Base-by-base conservation (phyloP, 1,140 invertebrate genomes). In the Artemia franciscana region DNA sequence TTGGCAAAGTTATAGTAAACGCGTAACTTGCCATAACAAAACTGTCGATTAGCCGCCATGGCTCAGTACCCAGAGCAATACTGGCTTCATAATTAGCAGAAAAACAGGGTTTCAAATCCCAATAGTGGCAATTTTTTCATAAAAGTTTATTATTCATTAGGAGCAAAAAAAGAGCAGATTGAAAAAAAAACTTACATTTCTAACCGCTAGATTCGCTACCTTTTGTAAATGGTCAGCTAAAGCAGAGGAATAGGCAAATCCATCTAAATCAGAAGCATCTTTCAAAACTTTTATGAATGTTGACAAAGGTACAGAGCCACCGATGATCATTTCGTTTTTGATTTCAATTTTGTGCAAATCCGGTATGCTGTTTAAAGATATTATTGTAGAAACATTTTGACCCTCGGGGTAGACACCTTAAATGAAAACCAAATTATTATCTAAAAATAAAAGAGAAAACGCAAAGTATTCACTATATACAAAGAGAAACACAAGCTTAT, bases 321-420 rank as follows among this genome's bases (percentile, higher is more conserved):
- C 69, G n/a, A 70, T 25, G 2, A 64, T 57, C 7, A 67, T 58
- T 23, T 39, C 24, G 0, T 28, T 39, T 2, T 64, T 28, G 7
- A 61, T 26, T 0, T 60, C 51, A 7, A 65, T 51, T 0, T 18
- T 30, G 58, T 67, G 60, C 0, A 76, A 59, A 21, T 73, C 71
- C 23, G 67, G 51, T 5, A 76, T 67, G 9, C 66, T 67, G 61
- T 70, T 69, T 2, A 75, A 63, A 58, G 72, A 72, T 59, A 76
- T 71, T 58, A 71, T 69, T 5, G 69, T 66, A 12, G 71, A 64
- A 67, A 67, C 73, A 5, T 70, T 71, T n/a, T 69, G 72, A 61
- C 73, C 70, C 28, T 73, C 68, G 62, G 70, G 70, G 65, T 70
- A 75, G 4, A 76, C 72, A 58, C 73, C 73, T 75, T 63, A 2